phyloP scores from a whole-genome alignment of 23 tunicate species.

The Oikopleura albicans region DNA sequence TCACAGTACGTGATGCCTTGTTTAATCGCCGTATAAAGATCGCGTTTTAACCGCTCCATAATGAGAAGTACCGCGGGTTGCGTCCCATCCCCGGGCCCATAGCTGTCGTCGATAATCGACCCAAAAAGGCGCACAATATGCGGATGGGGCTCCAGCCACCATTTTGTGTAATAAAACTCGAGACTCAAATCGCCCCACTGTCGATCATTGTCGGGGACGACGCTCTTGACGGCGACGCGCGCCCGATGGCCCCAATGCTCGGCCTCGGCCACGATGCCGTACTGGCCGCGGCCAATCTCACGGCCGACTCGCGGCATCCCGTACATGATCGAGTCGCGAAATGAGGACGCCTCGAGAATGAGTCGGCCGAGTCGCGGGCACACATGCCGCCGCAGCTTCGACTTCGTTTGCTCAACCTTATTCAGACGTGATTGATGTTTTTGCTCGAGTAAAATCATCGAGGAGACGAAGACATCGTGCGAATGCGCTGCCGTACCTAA shows the following conservation, averaged over 20 bases:
- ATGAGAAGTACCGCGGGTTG: constrained; percentile 42
- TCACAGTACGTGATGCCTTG: constrained; percentile 25
- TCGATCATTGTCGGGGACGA: constrained; percentile 40
- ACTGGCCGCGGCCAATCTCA: constrained; percentile 56
- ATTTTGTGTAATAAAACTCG: constrained; percentile 52
- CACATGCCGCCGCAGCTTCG: constrained; percentile 25
- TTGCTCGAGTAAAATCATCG: constrained; percentile 25
- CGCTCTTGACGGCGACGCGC: constrained; percentile 46
- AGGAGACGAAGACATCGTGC: constrained; percentile 34
- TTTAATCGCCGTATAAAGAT: constrained; percentile 34
- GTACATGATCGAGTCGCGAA: constrained; percentile 34
- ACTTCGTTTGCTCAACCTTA: constrained; percentile 25
- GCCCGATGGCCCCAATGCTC: constrained; percentile 25
- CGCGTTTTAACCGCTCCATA: constrained; percentile 48
- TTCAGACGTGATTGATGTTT: constrained; percentile 30
- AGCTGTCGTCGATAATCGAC: constrained; percentile 39
- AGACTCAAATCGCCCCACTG: constrained; percentile 48
- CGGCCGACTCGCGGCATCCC: constrained; percentile 44
- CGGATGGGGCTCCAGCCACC: constrained; percentile 42
- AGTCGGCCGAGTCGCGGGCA: constrained; percentile 50
- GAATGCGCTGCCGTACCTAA: neutral
- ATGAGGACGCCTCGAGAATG: constrained; percentile 31
- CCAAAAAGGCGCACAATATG: constrained; percentile 43
- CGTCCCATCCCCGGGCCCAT: constrained; percentile 27
- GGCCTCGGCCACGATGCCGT: constrained; percentile 42